A percentile compares a stretch with the other conserved stretches of the same genome.
phyloP scores from a whole-genome alignment of 2,888 invertebrate species.

The Dicranocentrus wangi region DNA sequence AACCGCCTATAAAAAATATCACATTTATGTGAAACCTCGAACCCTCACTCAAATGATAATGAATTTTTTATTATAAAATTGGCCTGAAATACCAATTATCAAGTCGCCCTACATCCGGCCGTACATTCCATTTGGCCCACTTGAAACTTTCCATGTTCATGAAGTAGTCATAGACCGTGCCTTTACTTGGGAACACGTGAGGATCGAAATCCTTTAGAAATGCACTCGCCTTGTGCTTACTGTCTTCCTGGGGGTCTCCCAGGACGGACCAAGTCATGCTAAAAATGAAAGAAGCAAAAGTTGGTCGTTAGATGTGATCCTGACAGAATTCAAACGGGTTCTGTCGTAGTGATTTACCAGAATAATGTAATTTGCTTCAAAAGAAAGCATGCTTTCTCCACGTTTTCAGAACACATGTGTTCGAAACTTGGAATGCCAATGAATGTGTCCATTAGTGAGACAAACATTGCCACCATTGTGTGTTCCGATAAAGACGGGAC shows the following conservation, averaged over 20 bases:
- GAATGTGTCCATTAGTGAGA: not conserved
- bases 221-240: slow-evolving; percentile 21
- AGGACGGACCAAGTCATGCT: slow-evolving; percentile 39
- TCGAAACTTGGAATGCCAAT: not conserved
- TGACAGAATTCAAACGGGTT: not conserved
- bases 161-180: slow-evolving; percentile 38
- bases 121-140: slow-evolving; percentile 42
- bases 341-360: slow-evolving; percentile 9
- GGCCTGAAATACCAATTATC: too few species aligned
- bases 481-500: not conserved
- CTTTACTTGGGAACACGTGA: slow-evolving; percentile 27
- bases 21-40: too few species aligned
- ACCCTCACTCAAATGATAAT: too few species aligned
- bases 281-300: too few species aligned
- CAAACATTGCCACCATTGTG: slow-evolving; percentile 17
- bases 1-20: not conserved
- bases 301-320: not conserved
- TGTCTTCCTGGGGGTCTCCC: slow-evolving; percentile 1
- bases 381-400: not conserved
- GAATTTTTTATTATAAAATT: too few species aligned
- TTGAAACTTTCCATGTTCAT: not conserved
- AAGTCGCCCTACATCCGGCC: too few species aligned
- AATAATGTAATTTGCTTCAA: slow-evolving; percentile 30
- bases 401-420: not conserved
- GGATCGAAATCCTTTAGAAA: slow-evolving; percentile 43